Evolutionary conservation across 2,113 vertebrate genomes (phyloP).

Genomic region (Oryzias curvinotus): DNA sequence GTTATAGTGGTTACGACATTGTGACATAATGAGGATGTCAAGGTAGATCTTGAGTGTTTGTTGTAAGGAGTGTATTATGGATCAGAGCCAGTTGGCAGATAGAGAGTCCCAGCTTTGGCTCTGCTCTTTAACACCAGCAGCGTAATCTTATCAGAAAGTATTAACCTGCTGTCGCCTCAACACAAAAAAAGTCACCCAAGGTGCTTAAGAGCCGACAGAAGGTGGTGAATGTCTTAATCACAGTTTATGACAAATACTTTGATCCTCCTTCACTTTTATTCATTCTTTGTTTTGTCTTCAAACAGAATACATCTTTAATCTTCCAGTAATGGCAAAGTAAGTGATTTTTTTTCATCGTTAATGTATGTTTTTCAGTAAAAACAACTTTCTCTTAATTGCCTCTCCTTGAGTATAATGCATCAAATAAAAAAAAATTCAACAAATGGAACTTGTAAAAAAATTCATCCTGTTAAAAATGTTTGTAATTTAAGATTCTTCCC

Average conservation of each 20-base stretch:
- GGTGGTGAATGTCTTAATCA: conserved; percentile 12
- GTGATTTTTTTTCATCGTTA: conserved; percentile 3
- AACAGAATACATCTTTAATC: conserved; percentile 27
- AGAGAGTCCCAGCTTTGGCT: conserved; percentile 20
- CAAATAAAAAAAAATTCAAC: no score
- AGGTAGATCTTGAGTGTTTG: conserved; percentile 9
- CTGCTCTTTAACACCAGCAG: conserved; percentile 22
- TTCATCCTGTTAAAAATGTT: no score
- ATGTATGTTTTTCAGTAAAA: neutral
- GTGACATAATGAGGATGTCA: conserved; percentile 24
- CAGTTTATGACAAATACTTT: conserved; percentile 3
- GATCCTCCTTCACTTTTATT: neutral
- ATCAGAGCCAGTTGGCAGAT: neutral
- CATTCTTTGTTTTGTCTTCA: conserved; percentile 5
- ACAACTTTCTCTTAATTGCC: neutral
- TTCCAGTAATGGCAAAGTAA: conserved; percentile 69
- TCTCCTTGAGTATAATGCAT: no score
- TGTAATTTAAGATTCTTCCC: no score
- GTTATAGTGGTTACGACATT: neutral
- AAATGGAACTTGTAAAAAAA: no score
- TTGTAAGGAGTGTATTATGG: conserved; percentile 1
- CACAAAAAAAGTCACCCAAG: conserved; percentile 22
- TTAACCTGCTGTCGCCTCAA: conserved; percentile 36
- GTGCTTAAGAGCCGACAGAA: conserved; percentile 11
- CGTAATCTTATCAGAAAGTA: conserved; percentile 62